Base-by-base conservation (phyloP, 2,113 vertebrate species). In the Alaudala cheleensis region DNA sequence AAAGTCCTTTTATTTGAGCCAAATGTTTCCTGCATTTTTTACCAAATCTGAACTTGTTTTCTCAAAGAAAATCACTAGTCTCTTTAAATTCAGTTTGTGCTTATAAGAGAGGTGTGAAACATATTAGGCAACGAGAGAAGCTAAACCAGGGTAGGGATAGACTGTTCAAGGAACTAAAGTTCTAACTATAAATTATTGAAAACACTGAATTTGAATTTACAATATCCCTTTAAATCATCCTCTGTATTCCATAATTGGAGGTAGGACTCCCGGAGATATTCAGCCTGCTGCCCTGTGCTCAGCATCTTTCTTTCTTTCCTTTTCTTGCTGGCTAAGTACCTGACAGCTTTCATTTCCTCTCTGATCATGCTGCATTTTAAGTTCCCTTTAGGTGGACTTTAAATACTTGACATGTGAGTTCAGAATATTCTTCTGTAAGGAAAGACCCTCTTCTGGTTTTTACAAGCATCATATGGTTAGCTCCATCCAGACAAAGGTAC, bases 101-200 rank as follows among this genome's bases (percentile, higher is more conserved):
- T 85, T 85, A 81, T 67, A 88, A 70, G 45, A 91, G 71, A 88
- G 34, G 87, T 88, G 87, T 95, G 93, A 96, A 94, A 92, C 90
- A 64, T 13, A 96, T 94, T 95, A 93, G 79, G 71, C 47, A 90
- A 91, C 77, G 76, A 94, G 81, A 94, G 71, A 82, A 94, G 47
- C 39, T 39, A 95, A 91, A 72, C 33, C 51, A 78, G 7, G 44
- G 21, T 74, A 85, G 76, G 47, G 74, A 90, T 77, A 90, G 89
- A 90, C 90, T 86, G 26, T 91, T 88, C 64, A 78, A 77, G 79
- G 34, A 51, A 94, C 51, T 58, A 44, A 88, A 87, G 66, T 86
- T 93, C 76, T 88, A 85, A 70, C 9, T 62, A 62, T 82, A 88
- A 80, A 88, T 86, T 86, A 94, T 93, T 97, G 94, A 88, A 93